Conservation (phyloP, 2,888 invertebrate species). For the Capitulum mitella region DNA sequence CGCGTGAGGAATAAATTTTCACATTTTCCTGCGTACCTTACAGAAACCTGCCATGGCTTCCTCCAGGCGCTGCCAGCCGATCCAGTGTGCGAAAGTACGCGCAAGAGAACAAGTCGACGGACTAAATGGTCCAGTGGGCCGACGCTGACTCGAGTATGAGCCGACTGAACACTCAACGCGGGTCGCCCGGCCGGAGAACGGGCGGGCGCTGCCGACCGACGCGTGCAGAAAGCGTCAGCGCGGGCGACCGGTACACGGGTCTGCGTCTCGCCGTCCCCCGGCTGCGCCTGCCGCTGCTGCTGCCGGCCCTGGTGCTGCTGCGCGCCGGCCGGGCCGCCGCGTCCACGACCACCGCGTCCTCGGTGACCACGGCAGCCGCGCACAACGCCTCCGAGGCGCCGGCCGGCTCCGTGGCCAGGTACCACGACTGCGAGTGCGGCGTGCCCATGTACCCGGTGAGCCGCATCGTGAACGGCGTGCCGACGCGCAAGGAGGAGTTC, state of each 20-base stretch:
- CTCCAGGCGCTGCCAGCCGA: too few relatives aligned
- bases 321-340: background rate
- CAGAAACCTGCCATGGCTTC: too few relatives aligned
- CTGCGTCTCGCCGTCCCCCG: background rate
- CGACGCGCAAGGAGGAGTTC: background rate
- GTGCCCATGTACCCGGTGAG: background rate
- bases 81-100: too few relatives aligned
- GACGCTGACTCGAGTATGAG: too few relatives aligned
- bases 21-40: too few relatives aligned
- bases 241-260: background rate
- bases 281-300: background rate
- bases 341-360: slow-evolving; percentile 38
- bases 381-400: background rate
- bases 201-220: too few relatives aligned
- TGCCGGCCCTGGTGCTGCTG: background rate
- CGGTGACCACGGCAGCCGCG: too few relatives aligned
- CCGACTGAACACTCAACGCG: too few relatives aligned
- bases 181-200: too few relatives aligned
- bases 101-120: too few relatives aligned
- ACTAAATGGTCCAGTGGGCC: too few relatives aligned
- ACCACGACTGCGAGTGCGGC: background rate
- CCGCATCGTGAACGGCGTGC: background rate
- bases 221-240: background rate
- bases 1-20: too few relatives aligned
- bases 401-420: background rate